These are phyloP conservation scores for Metellina segmentata DNA, from an alignment of 2,888 invertebrate genomes.

Conservation along the genomic window DNA sequence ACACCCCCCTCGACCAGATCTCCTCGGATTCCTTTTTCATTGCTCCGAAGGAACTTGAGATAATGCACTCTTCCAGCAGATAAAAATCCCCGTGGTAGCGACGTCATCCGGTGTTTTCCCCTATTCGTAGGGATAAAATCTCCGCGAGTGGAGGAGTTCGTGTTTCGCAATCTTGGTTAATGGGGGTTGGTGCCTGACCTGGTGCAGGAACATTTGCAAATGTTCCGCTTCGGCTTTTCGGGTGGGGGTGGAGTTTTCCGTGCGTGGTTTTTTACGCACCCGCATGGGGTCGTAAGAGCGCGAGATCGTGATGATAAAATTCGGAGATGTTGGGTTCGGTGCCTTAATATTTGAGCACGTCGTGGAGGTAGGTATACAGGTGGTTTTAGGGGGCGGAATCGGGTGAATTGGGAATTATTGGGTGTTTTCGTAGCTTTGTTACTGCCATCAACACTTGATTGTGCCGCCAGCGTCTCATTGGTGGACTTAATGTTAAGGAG, in stretches of 20 bases:
- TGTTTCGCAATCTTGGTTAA: neutral
- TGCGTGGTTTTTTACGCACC: neutral
- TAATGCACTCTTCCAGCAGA: neutral
- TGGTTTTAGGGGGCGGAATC: neutral
- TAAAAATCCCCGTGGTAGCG: too few relatives aligned
- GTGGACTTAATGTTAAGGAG: too few relatives aligned
- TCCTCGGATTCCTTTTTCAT: neutral
- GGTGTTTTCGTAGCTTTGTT: too few relatives aligned
- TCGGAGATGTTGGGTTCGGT: neutral
- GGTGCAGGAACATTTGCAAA: too few relatives aligned
- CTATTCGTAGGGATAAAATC: neutral
- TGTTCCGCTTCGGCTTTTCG: too few relatives aligned
- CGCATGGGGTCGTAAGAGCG: neutral
- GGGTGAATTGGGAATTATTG: neutral
- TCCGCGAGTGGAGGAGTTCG: neutral
- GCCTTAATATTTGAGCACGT: neutral
- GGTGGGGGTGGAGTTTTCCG: too few relatives aligned
- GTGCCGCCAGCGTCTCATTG: too few relatives aligned
- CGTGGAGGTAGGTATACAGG: neutral
- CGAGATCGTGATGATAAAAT: neutral
- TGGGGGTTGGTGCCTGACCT: neutral
- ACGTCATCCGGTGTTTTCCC: too few relatives aligned
- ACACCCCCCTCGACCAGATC: neutral
- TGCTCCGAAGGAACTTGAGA: neutral
- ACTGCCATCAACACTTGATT: too few relatives aligned